These are phyloP conservation scores for Neopipo cinnamomea DNA, from an alignment of 2,113 vertebrate genomes.

Conservation along the genomic window DNA sequence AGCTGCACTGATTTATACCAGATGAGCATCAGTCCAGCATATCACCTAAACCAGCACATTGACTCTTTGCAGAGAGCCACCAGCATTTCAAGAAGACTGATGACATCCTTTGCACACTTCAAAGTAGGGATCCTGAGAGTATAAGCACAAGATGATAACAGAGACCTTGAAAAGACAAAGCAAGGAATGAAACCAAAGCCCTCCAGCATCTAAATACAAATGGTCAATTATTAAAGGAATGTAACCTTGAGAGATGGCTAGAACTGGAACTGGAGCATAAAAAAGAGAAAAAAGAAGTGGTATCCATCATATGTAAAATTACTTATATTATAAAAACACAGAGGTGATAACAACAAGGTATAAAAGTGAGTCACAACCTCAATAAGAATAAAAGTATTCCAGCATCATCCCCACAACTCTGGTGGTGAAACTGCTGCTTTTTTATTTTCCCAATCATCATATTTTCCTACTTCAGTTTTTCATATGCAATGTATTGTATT, in stretches of 20 bases:
- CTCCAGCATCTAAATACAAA: not conserved
- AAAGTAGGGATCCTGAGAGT: not conserved
- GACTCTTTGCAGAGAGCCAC: not conserved
- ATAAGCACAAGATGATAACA: not conserved
- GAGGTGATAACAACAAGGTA: not conserved
- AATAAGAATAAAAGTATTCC: not conserved
- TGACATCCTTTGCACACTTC: not conserved
- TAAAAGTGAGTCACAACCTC: not conserved
- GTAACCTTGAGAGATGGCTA: not conserved
- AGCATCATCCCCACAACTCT: not conserved
- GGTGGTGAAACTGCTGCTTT: not conserved
- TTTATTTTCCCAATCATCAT: not conserved
- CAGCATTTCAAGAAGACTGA: not conserved
- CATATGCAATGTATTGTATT: not conserved
- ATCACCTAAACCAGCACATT: not conserved
- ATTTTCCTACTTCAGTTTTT: not conserved
- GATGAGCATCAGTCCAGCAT: not conserved
- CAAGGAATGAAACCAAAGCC: not conserved
- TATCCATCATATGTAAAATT: not conserved
- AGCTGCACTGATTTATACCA: not conserved
- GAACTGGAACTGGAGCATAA: not conserved
- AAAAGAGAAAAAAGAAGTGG: not conserved
- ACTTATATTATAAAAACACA: not conserved
- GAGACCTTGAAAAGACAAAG: not conserved
- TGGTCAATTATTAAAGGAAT: not conserved